Evolutionary conservation across 2,113 vertebrate genomes (phyloP).

Genomic region (Noturus placidus): DNA sequence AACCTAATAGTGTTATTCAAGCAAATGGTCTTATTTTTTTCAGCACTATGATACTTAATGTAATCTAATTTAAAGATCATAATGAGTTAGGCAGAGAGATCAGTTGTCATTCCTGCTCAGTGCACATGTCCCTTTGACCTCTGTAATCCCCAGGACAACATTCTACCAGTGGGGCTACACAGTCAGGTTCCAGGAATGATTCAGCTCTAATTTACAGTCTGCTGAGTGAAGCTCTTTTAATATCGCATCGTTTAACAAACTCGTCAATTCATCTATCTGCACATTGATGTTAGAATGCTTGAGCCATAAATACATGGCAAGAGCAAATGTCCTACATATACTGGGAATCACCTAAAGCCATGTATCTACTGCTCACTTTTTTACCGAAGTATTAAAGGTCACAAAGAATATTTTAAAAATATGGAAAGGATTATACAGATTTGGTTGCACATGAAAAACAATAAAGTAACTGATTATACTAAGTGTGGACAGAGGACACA

Average conservation of each 20-base stretch:
- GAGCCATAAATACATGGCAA: background rate
- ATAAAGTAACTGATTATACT: background rate
- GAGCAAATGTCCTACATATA: background rate
- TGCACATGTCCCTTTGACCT: conserved; percentile 31
- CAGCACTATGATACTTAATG: background rate
- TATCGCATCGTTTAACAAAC: conserved; percentile 7
- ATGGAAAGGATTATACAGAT: background rate
- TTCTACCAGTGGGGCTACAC: conserved; percentile 12
- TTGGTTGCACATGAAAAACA: background rate
- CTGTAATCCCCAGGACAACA: conserved; percentile 30
- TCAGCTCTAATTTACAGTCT: conserved; percentile 28
- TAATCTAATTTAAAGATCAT: conserved; percentile 12
- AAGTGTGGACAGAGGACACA: background rate
- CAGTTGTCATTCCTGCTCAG: background rate
- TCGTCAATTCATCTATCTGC: conserved; percentile 8
- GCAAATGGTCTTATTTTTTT: background rate
- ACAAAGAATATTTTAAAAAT: background rate
- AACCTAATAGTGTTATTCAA: background rate
- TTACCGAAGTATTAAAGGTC: background rate
- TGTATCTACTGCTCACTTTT: background rate
- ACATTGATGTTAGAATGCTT: background rate
- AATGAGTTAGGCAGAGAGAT: conserved; percentile 11
- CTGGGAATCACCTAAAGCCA: background rate
- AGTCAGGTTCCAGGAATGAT: conserved; percentile 40
- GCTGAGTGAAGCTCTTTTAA: conserved; percentile 49